Base-by-base conservation (phyloP, 2,113 vertebrate genomes). In the Danionella cerebrum region DNA sequence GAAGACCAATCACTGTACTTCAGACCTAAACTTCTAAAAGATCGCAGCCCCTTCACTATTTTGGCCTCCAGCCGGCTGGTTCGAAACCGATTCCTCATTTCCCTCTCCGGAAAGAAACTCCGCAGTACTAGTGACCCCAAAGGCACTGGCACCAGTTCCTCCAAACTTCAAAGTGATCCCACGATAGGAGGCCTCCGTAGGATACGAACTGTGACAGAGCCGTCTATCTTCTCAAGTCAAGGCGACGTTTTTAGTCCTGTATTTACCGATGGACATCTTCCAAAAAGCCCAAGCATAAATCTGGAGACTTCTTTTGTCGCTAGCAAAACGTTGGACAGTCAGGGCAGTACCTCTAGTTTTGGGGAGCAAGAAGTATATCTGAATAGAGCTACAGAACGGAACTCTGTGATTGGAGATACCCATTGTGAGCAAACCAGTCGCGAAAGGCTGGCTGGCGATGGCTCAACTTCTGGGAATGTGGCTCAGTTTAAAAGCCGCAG, bases 401-500 rank as follows among this genome's bases (percentile, higher is more conserved):
- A 47, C 0, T 36, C 87, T 80, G 75, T 78, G 75, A 41, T 89
- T 84, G 77, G 92, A 83, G 65, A 80, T 76, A 12, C 86, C 84
- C 81, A 85, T 70, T 82, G 76, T 52, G 95, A 98, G 81, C 94
- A 94, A 59, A 87, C 89, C 57, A 97, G 92, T 81, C 86, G 93
- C 57, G 96, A 98, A 80, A 90, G 88, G 53, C 79, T 97, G 1
- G 89, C 90, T 16, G 94, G 92, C 2, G 94, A 94, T 12, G 87
- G 89, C 73, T 89, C 91, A 80, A 82, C 84, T 2, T 85, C 82
- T 2, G 77, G 83, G 0, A 79, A 82, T n/a, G 84, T 86, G 53
- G 87, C 91, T 29, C 93, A 96, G 77, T 98, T 98, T 81, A 98
- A 98, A 87, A 97, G 94, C 72, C 95, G 94, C 74, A 98, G 96